A percentile compares a stretch with the other conserved stretches of the same genome.
These are phyloP conservation scores for Siderastrea siderea DNA, from an alignment of 92 coral and sea anemone species.

Conservation along the genomic window DNA sequence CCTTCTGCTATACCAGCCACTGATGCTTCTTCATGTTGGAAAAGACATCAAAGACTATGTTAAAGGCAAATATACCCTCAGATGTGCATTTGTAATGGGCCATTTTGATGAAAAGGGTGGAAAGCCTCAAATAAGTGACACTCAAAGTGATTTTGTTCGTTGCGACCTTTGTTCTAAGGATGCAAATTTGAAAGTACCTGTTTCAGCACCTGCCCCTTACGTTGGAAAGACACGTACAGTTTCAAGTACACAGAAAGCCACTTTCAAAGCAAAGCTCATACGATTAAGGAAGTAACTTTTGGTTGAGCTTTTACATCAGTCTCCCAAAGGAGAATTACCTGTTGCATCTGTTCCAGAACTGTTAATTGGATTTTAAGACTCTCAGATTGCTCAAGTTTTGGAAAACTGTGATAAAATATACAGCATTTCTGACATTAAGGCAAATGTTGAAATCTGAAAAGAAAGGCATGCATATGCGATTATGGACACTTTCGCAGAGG, in stretches of 20 bases:
- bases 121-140: slow-evolving; percentile 12
- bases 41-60: slow-evolving; percentile 60
- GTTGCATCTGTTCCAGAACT: slow-evolving; percentile 24
- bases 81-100: slow-evolving; percentile 29
- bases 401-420: slow-evolving; percentile 25
- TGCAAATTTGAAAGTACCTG: background rate
- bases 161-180: slow-evolving; percentile 10
- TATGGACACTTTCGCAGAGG: slow-evolving; percentile 40
- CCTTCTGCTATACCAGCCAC: slow-evolving; percentile 23
- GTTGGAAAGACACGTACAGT: slow-evolving; percentile 28
- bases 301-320: background rate
- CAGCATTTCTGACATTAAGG: slow-evolving; percentile 45
- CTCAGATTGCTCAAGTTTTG: slow-evolving; percentile 44
- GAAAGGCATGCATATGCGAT: slow-evolving; percentile 46
- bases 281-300: no score
- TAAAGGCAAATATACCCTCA: slow-evolving; percentile 39
- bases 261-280: slow-evolving; percentile 1
- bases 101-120: background rate
- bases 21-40: slow-evolving; percentile 47
- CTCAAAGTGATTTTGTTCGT: slow-evolving; percentile 14
- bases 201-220: background rate
- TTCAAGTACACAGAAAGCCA: background rate
- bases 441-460: slow-evolving; percentile 64
- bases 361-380: slow-evolving; percentile 34
- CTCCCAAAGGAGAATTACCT: slow-evolving; percentile 25